Evolutionary conservation across 2,888 invertebrate genomes (phyloP).

Genomic region (Teleogryllus oceanicus): DNA sequence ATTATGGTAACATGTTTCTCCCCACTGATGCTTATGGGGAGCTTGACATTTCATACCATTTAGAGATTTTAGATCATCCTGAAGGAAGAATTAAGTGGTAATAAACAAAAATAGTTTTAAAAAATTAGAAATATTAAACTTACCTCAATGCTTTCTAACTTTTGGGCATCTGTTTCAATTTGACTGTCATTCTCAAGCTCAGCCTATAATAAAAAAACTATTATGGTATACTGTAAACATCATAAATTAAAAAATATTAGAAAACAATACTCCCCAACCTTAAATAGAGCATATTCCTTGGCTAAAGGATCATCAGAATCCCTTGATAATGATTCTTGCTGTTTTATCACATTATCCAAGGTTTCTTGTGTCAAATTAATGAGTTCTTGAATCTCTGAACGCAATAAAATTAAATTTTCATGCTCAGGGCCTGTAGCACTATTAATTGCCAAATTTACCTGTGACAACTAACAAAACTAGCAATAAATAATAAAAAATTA

Average conservation of each 20-base stretch:
- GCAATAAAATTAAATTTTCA: slow-evolving; percentile 57
- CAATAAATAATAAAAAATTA: not conserved
- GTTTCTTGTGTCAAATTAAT: slow-evolving; percentile 66
- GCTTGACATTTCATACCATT: slow-evolving; percentile 85
- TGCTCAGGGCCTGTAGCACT: slow-evolving; percentile 51
- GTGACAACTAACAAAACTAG: slow-evolving; percentile 52
- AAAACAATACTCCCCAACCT: slow-evolving; percentile 50
- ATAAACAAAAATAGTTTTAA: not conserved
- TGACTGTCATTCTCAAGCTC: slow-evolving; percentile 39
- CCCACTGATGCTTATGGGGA: slow-evolving; percentile 77
- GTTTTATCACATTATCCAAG: slow-evolving; percentile 45
- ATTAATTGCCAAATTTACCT: slow-evolving; percentile 60
- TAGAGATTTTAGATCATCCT: slow-evolving; percentile 64
- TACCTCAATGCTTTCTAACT: slow-evolving; percentile 6
- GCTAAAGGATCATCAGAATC: slow-evolving; percentile 46
- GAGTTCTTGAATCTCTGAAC: slow-evolving; percentile 63
- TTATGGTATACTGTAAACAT: not conserved
- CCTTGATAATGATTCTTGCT: slow-evolving; percentile 35
- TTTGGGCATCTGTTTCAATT: slow-evolving; percentile 41
- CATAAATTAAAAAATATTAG: not conserved
- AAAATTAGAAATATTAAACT: not conserved
- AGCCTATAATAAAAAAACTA: slow-evolving; percentile 42
- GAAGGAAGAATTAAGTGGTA: slow-evolving; percentile 40
- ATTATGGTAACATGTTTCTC: slow-evolving; percentile 73
- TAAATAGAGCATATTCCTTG: slow-evolving; percentile 65